Evolutionary conservation across 2,797 vertebrate genomes (phyloP), one percentile per base, ranked within the genome.

Genomic region (Rhinoraja longicauda): DNA sequence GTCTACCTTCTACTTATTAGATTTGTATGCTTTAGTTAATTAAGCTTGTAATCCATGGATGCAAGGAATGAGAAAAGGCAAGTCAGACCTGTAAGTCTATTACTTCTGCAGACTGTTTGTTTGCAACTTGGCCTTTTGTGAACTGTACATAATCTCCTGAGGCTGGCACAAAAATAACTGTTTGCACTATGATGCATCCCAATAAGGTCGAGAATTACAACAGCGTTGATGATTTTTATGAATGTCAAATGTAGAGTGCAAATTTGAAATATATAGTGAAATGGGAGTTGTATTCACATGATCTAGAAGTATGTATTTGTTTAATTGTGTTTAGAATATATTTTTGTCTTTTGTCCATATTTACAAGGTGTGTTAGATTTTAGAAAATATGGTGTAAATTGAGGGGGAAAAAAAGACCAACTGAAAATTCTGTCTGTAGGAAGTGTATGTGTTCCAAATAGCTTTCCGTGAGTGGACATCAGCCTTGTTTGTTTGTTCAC

Each of bases 31-130:
- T n/a, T n/a, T n/a, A n/a, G n/a, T n/a, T n/a, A n/a, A n/a, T 32
- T 88, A 88, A 64, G 59, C 19, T 36, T 88, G n/a, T 88, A 36
- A 88, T 67, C 62, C 84, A 21, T 88, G 84, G 59, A 88, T 19
- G 67, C 36, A 19, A 9, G 15, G 59, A 36, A 67, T 88, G n/a
- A 32, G 84, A 88, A 67, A 67, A 88, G 84, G 67, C n/a, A 88
- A 64, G 84, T 36, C 62, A 36, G 84, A 88, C 29, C 84, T n/a
- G 36, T 88, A 88, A 88, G 84, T 62, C 84, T 88, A 64, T 88
- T 88, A 88, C 12, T 32, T 88, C 62, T n/a, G 36, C 84, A 32
- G 12, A 88, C 57, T 15, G 6, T 67, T 88, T 15, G 6, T 67
- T 88, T 88, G 84, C n/a, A 88, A 88, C n/a, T 88, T 88, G 59